Evolutionary conservation across 2,113 vertebrate genomes (phyloP), one percentile per base, ranked within the genome.

Genomic region (Caloenas nicobarica): DNA sequence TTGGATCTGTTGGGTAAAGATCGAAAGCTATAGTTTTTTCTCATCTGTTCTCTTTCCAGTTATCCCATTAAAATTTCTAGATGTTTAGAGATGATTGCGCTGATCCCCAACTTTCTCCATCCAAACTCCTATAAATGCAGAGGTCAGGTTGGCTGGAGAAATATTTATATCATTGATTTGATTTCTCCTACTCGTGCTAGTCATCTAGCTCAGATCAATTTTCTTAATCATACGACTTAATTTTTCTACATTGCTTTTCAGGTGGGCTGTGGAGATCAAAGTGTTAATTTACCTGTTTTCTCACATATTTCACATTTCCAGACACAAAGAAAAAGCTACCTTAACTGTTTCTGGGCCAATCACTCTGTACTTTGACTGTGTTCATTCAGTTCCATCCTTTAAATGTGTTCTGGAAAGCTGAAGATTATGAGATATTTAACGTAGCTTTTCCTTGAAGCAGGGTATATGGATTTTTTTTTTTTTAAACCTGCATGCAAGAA

Each of bases 191-290:
- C 71, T 82, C 3, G 3, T 74, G 77, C 69, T 81, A 61, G 61
- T 54, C 29, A 78, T 86, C 51, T 90, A 82, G 6, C 44, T 79
- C 56, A 40, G 56, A 94, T 91, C 42, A 88, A 93, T 93, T 93
- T 96, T 97, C 96, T 96, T 95, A 92, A 94, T 90, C 97, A 94
- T 78, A 78, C 10, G 93, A 34, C n/a, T 64, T 38, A 28, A 44
- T 71, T 76, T 94, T 93, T 95, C 74, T 68, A 73, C 34, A 64
- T 22, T 73, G 58, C 2, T 87, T 88, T 94, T 46, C 70, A 56
- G 36, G 7, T 62, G n/a, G 42, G 16, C 16, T 87, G 13, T 90
- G 77, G 54, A 84, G 18, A 34, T 88, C 81, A 56, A 74, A 86
- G 26, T 65, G 71, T 72, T 93, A 73, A 79, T 81, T 86, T 91